These are phyloP conservation scores for Euproctis similis DNA, from an alignment of 2,888 invertebrate species.

Conservation along the genomic window DNA sequence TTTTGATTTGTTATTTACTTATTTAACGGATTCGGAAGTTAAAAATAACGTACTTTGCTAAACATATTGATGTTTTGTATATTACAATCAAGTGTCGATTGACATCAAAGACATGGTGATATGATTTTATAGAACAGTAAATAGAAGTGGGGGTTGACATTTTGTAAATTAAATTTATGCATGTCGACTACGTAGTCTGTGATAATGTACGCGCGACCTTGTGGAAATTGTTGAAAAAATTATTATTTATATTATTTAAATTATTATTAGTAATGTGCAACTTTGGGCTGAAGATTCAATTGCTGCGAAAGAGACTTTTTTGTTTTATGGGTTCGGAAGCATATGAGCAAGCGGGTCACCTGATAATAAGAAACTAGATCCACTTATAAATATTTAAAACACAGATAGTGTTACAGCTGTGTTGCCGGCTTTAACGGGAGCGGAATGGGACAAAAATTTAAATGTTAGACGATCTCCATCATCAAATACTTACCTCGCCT, in stretches of 20 bases:
- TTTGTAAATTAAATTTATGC: constrained; percentile 3
- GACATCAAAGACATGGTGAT: neutral
- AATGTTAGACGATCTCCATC: no score
- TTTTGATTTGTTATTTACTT: constrained; percentile 7
- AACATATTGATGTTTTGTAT: constrained; percentile 35
- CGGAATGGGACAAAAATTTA: no score
- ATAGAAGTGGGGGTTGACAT: constrained; percentile 11
- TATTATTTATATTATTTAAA: no score
- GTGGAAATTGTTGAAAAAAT: no score
- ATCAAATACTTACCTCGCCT: no score
- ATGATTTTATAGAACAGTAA: neutral
- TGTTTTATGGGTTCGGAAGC: no score
- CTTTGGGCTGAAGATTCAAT: neutral
- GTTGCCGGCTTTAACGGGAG: no score
- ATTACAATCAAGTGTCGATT: neutral
- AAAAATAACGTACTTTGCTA: constrained; percentile 40
- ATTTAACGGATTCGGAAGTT: no score
- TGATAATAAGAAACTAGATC: no score
- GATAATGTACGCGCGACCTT: constrained; percentile 3
- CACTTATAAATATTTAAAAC: no score
- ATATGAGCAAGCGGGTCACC: no score
- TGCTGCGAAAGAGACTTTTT: neutral
- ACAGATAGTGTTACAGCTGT: no score
- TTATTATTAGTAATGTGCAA: neutral
- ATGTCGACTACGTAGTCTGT: constrained; percentile 1